Conservation (phyloP, 2,797 vertebrate species). For the Sphaeramia orbicularis region DNA sequence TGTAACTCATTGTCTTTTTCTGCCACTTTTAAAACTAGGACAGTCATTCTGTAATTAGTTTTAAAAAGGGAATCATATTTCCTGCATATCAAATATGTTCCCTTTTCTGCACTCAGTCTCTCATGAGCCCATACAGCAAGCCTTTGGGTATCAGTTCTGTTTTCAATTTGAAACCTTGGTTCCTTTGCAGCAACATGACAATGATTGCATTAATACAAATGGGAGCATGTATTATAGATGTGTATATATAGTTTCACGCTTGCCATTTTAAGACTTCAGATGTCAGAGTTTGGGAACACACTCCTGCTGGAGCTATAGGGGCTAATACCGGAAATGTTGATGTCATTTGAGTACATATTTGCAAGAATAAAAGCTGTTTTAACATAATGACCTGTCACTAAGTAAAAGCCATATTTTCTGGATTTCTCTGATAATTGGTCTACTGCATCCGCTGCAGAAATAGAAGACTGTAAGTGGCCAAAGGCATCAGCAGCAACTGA, state of each 20-base stretch:
- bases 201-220: conserved; percentile 26
- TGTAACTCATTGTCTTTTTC: conserved; percentile 28
- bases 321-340: conserved; percentile 9
- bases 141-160: conserved; percentile 33
- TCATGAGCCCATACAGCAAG: conserved; percentile 18
- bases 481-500: conserved; percentile 51
- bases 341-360: conserved; percentile 25
- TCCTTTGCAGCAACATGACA: conserved; percentile 32
- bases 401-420: conserved; percentile 47
- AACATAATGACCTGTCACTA: conserved; percentile 46
- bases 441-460: conserved; percentile 44
- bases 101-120: conserved; percentile 1
- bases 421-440: conserved; percentile 56
- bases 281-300: not conserved
- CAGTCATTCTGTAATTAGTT: conserved; percentile 50
- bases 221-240: not conserved
- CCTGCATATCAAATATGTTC: conserved; percentile 37
- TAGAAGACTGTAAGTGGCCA: conserved; percentile 43
- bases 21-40: conserved; percentile 56
- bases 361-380: conserved; percentile 30
- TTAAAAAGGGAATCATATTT: conserved; percentile 4
- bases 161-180: conserved; percentile 34
- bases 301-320: conserved; percentile 1
- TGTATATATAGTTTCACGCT: not conserved
- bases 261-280: conserved; percentile 1